phyloP scores from a whole-genome alignment of 2,888 invertebrate genomes.

The Formica aserva region DNA sequence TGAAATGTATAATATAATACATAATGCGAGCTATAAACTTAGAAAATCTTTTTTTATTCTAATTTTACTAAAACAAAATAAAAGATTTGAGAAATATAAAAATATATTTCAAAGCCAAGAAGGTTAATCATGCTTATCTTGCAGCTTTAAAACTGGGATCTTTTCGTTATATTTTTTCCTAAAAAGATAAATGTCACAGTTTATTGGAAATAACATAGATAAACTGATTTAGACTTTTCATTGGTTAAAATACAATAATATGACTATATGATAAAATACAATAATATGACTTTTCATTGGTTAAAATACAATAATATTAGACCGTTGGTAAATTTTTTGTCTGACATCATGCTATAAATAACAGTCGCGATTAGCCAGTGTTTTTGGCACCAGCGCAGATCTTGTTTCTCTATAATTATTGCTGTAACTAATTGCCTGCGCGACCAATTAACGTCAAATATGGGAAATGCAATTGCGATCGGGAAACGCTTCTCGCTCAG shows the following conservation, averaged over 20 bases:
- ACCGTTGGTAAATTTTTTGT: constrained; percentile 33
- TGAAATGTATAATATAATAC: neutral
- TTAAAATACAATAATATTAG: constrained; percentile 9
- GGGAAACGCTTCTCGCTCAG: constrained; percentile 40
- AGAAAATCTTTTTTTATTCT: neutral
- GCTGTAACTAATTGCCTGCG: constrained; percentile 47
- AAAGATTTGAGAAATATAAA: neutral
- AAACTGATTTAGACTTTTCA: neutral
- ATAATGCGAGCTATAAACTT: neutral
- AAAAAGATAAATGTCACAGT: constrained; percentile 3
- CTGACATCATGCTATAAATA: neutral
- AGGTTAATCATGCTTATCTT: neutral
- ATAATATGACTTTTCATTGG: neutral
- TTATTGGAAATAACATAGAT: neutral
- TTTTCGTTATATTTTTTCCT: neutral
- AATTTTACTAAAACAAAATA: neutral
- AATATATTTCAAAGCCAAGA: neutral
- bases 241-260: constrained; percentile 2
- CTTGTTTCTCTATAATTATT: constrained; percentile 52
- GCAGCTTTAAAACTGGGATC: neutral
- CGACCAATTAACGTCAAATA: constrained; percentile 64
- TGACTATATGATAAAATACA: neutral
- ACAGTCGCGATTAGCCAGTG: constrained; percentile 45
- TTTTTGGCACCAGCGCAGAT: constrained; percentile 39
- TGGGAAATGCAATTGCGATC: constrained; percentile 61